Evolutionary conservation across 2,888 invertebrate genomes (phyloP).

Genomic region (Asteroscopus sphinx): DNA sequence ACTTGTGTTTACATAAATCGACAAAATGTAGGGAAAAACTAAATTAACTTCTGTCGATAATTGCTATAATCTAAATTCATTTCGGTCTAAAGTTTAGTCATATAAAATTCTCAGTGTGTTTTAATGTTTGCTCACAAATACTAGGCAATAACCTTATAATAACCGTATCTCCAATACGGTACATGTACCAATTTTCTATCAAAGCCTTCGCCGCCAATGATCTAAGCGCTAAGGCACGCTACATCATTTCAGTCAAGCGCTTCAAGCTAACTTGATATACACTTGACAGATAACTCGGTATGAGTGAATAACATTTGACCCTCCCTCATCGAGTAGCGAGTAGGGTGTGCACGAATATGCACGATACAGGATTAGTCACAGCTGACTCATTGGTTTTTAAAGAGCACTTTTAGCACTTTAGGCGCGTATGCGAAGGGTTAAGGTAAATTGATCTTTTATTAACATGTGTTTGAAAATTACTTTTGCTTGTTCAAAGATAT

Average conservation of each 20-base stretch:
- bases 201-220: slow-evolving; percentile 25
- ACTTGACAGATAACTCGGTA: slow-evolving; percentile 48
- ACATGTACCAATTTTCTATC: slow-evolving; percentile 5
- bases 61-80: no score
- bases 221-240: slow-evolving; percentile 12
- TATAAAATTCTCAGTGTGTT: no score
- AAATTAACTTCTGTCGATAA: no score
- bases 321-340: slow-evolving; percentile 36
- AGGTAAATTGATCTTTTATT: slow-evolving; percentile 13
- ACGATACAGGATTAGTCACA: slow-evolving; percentile 35
- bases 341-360: slow-evolving; percentile 44
- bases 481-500: no score
- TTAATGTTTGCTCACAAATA: no score
- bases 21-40: no score
- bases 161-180: slow-evolving; percentile 16
- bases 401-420: slow-evolving; percentile 7
- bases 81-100: no score
- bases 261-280: slow-evolving; percentile 37
- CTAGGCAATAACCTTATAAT: slow-evolving; percentile 13
- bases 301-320: slow-evolving; percentile 54
- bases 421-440: not conserved
- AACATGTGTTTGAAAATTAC: not conserved
- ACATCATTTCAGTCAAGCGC: slow-evolving; percentile 18
- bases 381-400: slow-evolving; percentile 47
- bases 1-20: no score